Conservation (phyloP, 2,888 invertebrate genomes). For the Eupithecia tripunctaria region DNA sequence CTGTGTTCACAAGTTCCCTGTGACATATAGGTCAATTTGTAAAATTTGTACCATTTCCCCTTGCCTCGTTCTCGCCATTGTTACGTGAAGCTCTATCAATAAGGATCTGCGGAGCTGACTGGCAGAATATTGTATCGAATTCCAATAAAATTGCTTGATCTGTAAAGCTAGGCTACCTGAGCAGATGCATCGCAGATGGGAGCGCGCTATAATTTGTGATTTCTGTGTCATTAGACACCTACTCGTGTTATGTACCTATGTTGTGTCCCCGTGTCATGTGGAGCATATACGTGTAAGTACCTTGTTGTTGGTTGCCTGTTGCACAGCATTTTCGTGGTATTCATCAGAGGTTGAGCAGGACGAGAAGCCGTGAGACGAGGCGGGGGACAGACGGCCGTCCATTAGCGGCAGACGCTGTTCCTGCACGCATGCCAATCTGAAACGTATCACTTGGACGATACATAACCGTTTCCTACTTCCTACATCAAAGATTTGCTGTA, state of each 20-base stretch:
- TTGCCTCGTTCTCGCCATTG: background rate
- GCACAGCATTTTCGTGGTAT: slow-evolving; percentile 82
- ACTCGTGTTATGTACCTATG: background rate
- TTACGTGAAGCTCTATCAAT: background rate
- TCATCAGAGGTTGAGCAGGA: slow-evolving; percentile 76
- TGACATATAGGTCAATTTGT: background rate
- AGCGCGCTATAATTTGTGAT: background rate
- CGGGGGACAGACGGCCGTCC: slow-evolving; percentile 86
- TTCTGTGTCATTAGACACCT: slow-evolving; percentile 7
- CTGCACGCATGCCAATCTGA: slow-evolving; percentile 97
- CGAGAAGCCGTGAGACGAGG: slow-evolving; percentile 73
- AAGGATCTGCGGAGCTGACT: background rate
- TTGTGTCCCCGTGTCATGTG: slow-evolving; percentile 10
- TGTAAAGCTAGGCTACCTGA: background rate
- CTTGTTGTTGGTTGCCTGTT: slow-evolving; percentile 87
- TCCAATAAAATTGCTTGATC: background rate
- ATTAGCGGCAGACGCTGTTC: slow-evolving; percentile 93
- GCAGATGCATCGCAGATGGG: background rate
- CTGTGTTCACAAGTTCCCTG: background rate
- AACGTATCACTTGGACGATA: slow-evolving; percentile 5
- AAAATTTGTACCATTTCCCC: background rate
- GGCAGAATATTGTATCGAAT: background rate
- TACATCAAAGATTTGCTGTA: background rate
- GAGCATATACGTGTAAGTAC: slow-evolving; percentile 72
- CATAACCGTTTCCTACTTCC: background rate